Evolutionary conservation across 2,888 invertebrate species (phyloP).

Genomic region (Perizoma flavofasciatum): DNA sequence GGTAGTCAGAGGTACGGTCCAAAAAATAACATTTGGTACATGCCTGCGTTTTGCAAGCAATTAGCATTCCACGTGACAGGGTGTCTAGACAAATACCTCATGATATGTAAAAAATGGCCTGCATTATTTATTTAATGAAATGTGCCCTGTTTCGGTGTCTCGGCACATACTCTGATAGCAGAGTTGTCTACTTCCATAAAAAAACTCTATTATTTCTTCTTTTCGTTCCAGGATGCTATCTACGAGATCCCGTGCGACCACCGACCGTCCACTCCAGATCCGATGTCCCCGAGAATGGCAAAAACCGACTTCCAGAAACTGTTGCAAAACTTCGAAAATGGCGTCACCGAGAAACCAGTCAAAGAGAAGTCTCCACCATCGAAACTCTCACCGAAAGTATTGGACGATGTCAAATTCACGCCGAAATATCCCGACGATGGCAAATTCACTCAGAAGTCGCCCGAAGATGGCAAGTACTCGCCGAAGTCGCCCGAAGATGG

Average conservation of each 20-base stretch:
- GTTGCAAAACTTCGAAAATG: slow-evolving; percentile 62
- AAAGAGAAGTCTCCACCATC: slow-evolving; percentile 20
- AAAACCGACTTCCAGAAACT: slow-evolving; percentile 65
- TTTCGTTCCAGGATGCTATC: slow-evolving; percentile 65
- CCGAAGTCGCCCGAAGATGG: slow-evolving; percentile 24
- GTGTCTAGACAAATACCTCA: too few relatives aligned
- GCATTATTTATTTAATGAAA: too few relatives aligned
- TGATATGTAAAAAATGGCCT: too few relatives aligned
- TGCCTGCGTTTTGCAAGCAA: too few relatives aligned
- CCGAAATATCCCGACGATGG: slow-evolving; percentile 45
- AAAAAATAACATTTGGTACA: too few relatives aligned
- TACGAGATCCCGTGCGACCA: slow-evolving; percentile 69
- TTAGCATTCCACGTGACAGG: too few relatives aligned
- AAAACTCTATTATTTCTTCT: not conserved
- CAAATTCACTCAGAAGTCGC: slow-evolving; percentile 33
- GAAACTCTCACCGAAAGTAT: not conserved
- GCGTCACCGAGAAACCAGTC: slow-evolving; percentile 29
- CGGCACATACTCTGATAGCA: too few relatives aligned
- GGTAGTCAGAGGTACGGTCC: too few relatives aligned
- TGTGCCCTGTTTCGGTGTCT: too few relatives aligned
- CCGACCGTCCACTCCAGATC: slow-evolving; percentile 49
- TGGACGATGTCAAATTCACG: slow-evolving; percentile 42
- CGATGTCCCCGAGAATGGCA: slow-evolving; percentile 23
- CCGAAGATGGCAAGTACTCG: not conserved
- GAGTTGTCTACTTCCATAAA: too few relatives aligned